Conservation (phyloP, 2,113 vertebrate genomes). For the Epinephelus cyanopodus region DNA sequence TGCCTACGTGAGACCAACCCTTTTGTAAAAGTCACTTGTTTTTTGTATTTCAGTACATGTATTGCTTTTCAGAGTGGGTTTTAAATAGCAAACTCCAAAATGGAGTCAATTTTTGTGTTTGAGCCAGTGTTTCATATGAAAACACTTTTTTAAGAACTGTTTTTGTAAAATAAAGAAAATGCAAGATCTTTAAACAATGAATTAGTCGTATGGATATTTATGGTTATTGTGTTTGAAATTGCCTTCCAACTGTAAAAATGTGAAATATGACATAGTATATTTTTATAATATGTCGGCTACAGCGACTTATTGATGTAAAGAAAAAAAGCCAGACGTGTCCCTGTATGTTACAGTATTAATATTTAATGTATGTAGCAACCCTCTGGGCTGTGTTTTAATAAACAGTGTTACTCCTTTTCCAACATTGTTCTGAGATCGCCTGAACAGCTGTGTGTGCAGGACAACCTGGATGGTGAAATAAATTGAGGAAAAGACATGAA, state of each 20-base stretch:
- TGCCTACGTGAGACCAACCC: constrained; percentile 71
- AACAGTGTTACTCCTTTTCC: constrained; percentile 61
- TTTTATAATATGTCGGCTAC: constrained; percentile 75
- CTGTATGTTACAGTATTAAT: constrained; percentile 68
- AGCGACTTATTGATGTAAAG: constrained; percentile 51
- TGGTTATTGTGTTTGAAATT: constrained; percentile 73
- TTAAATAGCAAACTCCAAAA: constrained; percentile 58
- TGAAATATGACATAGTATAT: constrained; percentile 77
- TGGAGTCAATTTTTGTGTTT: constrained; percentile 53
- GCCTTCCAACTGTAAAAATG: constrained; percentile 78
- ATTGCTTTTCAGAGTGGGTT: constrained; percentile 54
- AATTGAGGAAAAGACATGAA: constrained; percentile 1
- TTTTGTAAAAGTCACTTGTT: constrained; percentile 70
- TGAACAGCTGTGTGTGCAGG: constrained; percentile 34
- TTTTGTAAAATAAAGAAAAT: constrained; percentile 56
- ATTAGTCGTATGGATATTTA: constrained; percentile 63
- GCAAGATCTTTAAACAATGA: constrained; percentile 37
- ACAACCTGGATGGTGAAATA: constrained; percentile 15
- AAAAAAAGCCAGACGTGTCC: constrained; percentile 54
- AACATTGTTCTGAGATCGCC: constrained; percentile 42
- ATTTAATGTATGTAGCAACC: constrained; percentile 62
- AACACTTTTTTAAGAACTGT: constrained; percentile 50
- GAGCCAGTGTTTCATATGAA: constrained; percentile 69
- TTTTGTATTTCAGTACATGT: constrained; percentile 56
- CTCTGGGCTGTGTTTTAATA: constrained; percentile 57